Percentiles rank a stretch among this genome's conserved stretches.
phyloP scores from a whole-genome alignment of 1,140 invertebrate genomes.

The Zophobas morio region DNA sequence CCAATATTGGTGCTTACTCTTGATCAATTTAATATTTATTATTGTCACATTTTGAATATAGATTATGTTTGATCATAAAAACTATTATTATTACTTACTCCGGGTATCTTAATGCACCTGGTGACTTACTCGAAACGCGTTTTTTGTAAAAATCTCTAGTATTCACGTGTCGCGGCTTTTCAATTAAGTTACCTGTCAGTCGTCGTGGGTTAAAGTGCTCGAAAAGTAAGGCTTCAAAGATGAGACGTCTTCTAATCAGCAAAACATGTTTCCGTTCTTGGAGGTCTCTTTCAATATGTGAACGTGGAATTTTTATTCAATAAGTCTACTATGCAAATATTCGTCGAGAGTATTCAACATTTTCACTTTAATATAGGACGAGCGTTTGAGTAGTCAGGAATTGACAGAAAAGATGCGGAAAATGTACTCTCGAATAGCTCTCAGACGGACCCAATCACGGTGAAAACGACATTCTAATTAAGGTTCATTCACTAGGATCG shows the following conservation, averaged over 20 bases:
- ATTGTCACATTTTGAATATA: too few species aligned
- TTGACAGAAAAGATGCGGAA: slow-evolving; percentile 29
- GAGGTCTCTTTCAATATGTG: slow-evolving; percentile 20
- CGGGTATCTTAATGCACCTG: too few species aligned
- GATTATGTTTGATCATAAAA: too few species aligned
- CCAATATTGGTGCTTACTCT: too few species aligned
- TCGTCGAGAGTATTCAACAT: slow-evolving; percentile 6
- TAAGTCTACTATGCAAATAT: slow-evolving; percentile 32
- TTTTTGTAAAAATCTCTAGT: neutral
- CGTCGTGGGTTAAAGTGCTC: neutral
- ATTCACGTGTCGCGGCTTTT: slow-evolving; percentile 1
- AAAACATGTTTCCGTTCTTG: slow-evolving; percentile 29
- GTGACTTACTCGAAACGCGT: too few species aligned
- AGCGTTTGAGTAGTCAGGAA: slow-evolving; percentile 5
- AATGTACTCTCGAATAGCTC: slow-evolving; percentile 15
- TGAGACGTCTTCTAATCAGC: slow-evolving; percentile 19
- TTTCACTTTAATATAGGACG: slow-evolving; percentile 20
- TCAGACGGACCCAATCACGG: slow-evolving; percentile 6
- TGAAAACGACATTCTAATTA: slow-evolving; percentile 42
- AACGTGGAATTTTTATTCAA: slow-evolving; percentile 25
- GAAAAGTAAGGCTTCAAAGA: neutral
- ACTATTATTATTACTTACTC: too few species aligned
- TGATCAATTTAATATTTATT: too few species aligned
- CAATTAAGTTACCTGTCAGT: neutral
- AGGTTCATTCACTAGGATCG: slow-evolving; percentile 24